Conservation (phyloP, 2,888 invertebrate genomes). For the Globia sparganii region DNA sequence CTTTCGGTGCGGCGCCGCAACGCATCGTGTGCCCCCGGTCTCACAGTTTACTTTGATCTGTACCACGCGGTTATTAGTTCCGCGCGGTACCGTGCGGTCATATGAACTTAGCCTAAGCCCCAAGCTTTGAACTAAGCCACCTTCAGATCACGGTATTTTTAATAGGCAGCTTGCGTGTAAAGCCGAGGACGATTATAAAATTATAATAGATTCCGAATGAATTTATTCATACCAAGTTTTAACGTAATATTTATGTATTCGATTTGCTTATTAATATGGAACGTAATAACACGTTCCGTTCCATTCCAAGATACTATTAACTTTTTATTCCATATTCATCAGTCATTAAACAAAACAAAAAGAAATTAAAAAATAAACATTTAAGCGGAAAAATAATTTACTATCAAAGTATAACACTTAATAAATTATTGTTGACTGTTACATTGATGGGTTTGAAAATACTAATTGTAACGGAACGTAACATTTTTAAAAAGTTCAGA, state of each 20-base stretch:
- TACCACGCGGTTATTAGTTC: no score
- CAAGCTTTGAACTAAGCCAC: neutral
- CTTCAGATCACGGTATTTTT: slow-evolving; percentile 15
- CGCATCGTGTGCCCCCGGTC: no score
- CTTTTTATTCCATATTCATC: neutral
- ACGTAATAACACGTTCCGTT: slow-evolving; percentile 11
- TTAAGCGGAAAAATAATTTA: neutral
- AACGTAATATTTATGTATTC: no score
- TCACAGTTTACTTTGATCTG: no score
- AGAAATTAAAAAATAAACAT: neutral
- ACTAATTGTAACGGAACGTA: slow-evolving; percentile 32
- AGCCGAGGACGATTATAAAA: neutral
- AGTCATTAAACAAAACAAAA: neutral
- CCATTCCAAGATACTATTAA: rapidly evolving
- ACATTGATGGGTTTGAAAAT: neutral
- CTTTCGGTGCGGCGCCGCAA: no score
- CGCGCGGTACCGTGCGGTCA: no score
- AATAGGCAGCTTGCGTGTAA: neutral
- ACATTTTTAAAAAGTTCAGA: slow-evolving; percentile 36
- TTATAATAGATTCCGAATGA: slow-evolving; percentile 2
- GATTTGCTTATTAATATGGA: neutral
- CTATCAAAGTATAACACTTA: rapidly evolving
- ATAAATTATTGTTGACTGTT: neutral
- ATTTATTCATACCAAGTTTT: neutral
- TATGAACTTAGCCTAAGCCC: no score